These are phyloP conservation scores for Drosophila neotestacea DNA, from an alignment of 2,888 invertebrate genomes.

Conservation along the genomic window DNA sequence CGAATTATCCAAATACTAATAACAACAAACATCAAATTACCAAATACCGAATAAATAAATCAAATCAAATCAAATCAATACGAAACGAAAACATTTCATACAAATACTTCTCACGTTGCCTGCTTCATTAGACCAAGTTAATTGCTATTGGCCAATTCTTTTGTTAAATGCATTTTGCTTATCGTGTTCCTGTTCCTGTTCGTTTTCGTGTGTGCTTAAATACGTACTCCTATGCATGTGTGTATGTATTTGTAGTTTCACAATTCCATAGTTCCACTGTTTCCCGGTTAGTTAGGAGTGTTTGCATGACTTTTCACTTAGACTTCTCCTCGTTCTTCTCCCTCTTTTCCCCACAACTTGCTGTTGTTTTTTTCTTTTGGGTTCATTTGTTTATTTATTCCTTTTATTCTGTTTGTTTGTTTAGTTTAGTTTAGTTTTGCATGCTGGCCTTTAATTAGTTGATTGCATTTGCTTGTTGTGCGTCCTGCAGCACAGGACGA, in stretches of 20 bases:
- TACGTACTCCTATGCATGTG: slow-evolving; percentile 13
- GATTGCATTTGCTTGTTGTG: slow-evolving; percentile 64
- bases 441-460: slow-evolving; percentile 68
- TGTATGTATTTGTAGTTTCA: slow-evolving; percentile 35
- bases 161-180: slow-evolving; percentile 47
- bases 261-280: slow-evolving; percentile 21
- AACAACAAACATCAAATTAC: slow-evolving; percentile 30
- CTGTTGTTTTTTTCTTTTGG: slow-evolving; percentile 21
- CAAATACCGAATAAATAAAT: slow-evolving; percentile 32
- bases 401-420: slow-evolving; percentile 3
- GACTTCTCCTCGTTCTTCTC: neutral
- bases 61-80: slow-evolving; percentile 25
- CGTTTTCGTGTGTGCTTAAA: slow-evolving; percentile 14
- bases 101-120: slow-evolving; percentile 44
- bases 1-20: slow-evolving; percentile 13
- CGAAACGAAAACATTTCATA: slow-evolving; percentile 51
- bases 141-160: slow-evolving; percentile 31
- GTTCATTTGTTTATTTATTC: neutral
- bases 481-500: slow-evolving; percentile 35
- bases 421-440: slow-evolving; percentile 46
- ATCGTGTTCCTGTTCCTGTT: slow-evolving; percentile 14
- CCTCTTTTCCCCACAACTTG: slow-evolving; percentile 1
- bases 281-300: slow-evolving; percentile 41
- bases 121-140: slow-evolving; percentile 54
- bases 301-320: slow-evolving; percentile 41